Conservation (phyloP, 30 jellyfish, hydroid and myxozoan species). For the Sanderia malayensis region DNA sequence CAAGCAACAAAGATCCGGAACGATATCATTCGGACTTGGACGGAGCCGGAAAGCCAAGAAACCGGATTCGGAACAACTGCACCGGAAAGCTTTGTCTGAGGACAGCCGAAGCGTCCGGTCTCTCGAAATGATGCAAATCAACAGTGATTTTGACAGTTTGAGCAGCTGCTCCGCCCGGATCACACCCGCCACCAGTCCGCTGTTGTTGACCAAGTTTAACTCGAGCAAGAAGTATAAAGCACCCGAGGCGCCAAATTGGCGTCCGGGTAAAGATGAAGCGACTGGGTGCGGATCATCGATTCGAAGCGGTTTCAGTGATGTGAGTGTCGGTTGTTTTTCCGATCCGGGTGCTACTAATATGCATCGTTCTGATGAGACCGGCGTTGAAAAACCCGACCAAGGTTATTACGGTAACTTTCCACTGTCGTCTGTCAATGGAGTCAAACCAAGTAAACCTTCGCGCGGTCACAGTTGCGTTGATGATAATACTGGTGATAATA, state of each 20-base stretch:
- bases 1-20: conserved; percentile 41
- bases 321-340: not conserved
- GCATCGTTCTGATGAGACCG: not conserved
- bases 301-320: conserved; percentile 4
- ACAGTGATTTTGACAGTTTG: conserved; percentile 22
- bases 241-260: conserved; percentile 45
- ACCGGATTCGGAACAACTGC: conserved; percentile 8
- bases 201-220: conserved; percentile 4
- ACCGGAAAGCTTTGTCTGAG: conserved; percentile 9
- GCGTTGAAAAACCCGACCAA: not conserved
- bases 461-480: not conserved
- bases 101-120: conserved; percentile 47
- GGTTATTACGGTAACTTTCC: not conserved
- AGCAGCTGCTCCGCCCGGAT: conserved; percentile 55
- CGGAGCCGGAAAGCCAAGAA: conserved; percentile 35
- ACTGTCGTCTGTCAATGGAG: not conserved
- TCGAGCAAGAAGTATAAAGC: conserved; percentile 29
- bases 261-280: not conserved
- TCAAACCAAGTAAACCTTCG: not conserved
- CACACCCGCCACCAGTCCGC: conserved; percentile 52
- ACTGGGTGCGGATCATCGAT: not conserved
- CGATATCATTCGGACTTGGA: conserved; percentile 48
- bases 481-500: not conserved
- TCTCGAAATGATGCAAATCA: conserved; percentile 27
- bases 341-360: not conserved